Percentiles rank a stretch among this genome's conserved stretches.
Conservation (phyloP, 2,113 vertebrate genomes). For the Thomomys bottae region DNA sequence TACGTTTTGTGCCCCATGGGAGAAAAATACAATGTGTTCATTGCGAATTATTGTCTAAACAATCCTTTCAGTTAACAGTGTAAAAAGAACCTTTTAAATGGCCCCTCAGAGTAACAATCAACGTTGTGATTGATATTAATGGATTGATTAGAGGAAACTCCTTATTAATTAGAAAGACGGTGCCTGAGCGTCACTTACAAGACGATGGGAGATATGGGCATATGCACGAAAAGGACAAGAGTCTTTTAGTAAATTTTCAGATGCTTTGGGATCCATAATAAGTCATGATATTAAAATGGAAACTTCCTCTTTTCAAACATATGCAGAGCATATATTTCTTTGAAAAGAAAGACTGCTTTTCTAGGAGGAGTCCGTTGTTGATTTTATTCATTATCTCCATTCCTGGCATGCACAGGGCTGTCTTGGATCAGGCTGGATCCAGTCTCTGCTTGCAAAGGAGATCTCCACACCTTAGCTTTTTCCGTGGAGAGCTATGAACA, state of each 20-base stretch:
- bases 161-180: background rate
- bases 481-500: background rate
- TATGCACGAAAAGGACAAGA: background rate
- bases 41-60: background rate
- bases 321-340: accelerated
- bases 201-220: background rate
- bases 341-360: background rate
- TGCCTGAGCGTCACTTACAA: background rate
- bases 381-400: background rate
- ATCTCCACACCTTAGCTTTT: background rate
- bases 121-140: background rate
- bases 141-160: background rate
- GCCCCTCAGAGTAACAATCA: background rate
- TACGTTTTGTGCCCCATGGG: background rate
- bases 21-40: background rate
- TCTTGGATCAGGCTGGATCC: background rate
- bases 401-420: accelerated
- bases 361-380: too few relatives aligned
- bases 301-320: background rate
- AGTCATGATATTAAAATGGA: background rate
- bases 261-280: background rate
- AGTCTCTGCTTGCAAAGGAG: background rate
- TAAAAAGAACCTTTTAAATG: background rate
- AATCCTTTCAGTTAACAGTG: background rate
- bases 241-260: background rate